phyloP scores from a whole-genome alignment of 2,113 vertebrate genomes.

The Centropus bengalensis region DNA sequence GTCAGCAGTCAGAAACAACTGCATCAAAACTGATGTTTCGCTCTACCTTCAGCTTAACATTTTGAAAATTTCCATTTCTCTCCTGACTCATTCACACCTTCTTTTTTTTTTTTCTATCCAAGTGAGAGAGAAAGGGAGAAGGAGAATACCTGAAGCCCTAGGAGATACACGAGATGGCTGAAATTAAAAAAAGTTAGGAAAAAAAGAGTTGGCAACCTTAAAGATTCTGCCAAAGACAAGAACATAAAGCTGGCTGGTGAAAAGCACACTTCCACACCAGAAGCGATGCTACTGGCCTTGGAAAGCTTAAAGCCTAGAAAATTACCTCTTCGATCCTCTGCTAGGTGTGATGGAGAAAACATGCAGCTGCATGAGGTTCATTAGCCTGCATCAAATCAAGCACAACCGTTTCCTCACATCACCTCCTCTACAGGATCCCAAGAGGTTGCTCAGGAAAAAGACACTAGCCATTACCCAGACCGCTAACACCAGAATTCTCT shows the following conservation, averaged over 20 bases:
- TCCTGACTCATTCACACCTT: background rate
- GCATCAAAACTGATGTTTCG: background rate
- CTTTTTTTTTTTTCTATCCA: background rate
- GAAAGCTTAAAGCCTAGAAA: conserved; percentile 18
- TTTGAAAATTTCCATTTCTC: background rate
- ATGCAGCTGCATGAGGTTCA: background rate
- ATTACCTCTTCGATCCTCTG: background rate
- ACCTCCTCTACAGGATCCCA: background rate
- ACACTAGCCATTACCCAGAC: background rate
- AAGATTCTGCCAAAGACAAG: background rate
- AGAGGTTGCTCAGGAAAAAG: background rate
- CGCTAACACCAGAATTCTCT: background rate
- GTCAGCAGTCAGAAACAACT: conserved; percentile 13
- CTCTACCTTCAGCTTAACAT: background rate
- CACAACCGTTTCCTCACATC: background rate
- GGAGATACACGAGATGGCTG: background rate
- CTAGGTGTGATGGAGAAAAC: background rate
- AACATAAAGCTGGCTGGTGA: background rate
- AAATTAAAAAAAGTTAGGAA: too few relatives aligned
- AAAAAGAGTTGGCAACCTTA: background rate
- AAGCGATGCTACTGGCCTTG: background rate
- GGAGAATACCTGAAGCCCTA: background rate
- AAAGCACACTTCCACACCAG: background rate
- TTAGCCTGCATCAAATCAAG: background rate
- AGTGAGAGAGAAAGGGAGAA: background rate